phyloP scores from a whole-genome alignment of 2,888 invertebrate genomes.

The Diplazon laetatorius region DNA sequence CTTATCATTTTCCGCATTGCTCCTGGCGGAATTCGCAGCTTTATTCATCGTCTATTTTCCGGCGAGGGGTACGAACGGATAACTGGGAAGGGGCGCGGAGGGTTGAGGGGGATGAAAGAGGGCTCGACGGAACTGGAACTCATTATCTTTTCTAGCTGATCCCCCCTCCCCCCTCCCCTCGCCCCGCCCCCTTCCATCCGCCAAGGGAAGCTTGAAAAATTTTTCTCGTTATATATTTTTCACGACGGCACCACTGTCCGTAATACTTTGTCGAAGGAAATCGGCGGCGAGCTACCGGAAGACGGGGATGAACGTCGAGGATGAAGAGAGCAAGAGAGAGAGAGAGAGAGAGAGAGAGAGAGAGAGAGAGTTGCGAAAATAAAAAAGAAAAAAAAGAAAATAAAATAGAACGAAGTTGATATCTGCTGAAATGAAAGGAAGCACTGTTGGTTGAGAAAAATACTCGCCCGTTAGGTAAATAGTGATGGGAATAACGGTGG shows the following conservation, averaged over 20 bases:
- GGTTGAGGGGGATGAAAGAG: conserved; percentile 28
- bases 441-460: conserved; percentile 46
- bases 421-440: conserved; percentile 25
- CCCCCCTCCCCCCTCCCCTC: too few relatives aligned
- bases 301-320: conserved; percentile 38
- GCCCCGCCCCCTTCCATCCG: too few relatives aligned
- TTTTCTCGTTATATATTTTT: conserved; percentile 61
- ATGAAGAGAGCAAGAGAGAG: conserved; percentile 16
- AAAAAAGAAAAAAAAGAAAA: too few relatives aligned
- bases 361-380: conserved; percentile 5
- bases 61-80: conserved; percentile 6
- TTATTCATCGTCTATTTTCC: conserved; percentile 45
- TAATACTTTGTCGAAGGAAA: conserved; percentile 59
- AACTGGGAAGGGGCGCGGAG: neutral
- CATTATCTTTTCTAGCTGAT: conserved; percentile 55
- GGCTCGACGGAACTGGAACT: conserved; percentile 49
- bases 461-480: conserved; percentile 48
- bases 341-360: conserved; percentile 8
- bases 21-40: conserved; percentile 16
- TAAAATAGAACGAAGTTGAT: conserved; percentile 7
- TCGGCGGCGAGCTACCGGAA: conserved; percentile 56
- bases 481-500: conserved; percentile 40
- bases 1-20: conserved; percentile 23
- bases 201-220: conserved; percentile 46
- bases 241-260: conserved; percentile 32